A percentile compares a stretch with the other conserved stretches of the same genome.
phyloP scores from a whole-genome alignment of 1,140 invertebrate genomes.

The Belonocnema kinseyi region DNA sequence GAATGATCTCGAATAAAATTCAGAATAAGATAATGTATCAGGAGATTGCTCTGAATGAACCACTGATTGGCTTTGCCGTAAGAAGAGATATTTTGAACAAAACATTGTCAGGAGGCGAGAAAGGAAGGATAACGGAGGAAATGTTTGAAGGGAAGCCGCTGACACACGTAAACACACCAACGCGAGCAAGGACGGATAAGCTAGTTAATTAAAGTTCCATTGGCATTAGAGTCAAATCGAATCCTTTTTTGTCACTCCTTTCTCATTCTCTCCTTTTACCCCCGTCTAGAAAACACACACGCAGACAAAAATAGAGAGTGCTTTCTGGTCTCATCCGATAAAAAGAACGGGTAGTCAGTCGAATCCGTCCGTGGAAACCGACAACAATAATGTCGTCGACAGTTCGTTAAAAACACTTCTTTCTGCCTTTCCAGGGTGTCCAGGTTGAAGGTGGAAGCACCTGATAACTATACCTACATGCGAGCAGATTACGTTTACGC shows the following conservation, averaged over 20 bases:
- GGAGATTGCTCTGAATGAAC: no score
- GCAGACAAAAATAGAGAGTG: constrained; percentile 36
- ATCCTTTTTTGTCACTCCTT: constrained; percentile 6
- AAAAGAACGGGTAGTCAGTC: constrained; percentile 62
- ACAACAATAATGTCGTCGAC: constrained; percentile 67
- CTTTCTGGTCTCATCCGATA: constrained; percentile 64
- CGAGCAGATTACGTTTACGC: background rate
- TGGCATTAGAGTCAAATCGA: constrained; percentile 36
- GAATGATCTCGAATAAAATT: no score
- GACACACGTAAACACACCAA: constrained; percentile 30
- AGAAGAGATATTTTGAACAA: background rate
- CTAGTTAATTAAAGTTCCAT: constrained; percentile 37
- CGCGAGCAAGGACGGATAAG: constrained; percentile 20
- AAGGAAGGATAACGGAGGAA: background rate
- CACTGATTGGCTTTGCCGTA: no score
- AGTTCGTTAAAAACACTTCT: constrained; percentile 67
- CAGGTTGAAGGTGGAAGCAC: constrained; percentile 18
- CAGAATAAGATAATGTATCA: no score
- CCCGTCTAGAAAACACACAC: background rate
- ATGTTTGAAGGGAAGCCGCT: background rate
- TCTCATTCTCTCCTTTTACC: constrained; percentile 9
- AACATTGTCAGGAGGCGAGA: background rate
- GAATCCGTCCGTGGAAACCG: constrained; percentile 56
- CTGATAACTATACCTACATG: constrained; percentile 29
- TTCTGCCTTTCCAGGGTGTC: constrained; percentile 47